phyloP scores from a whole-genome alignment of 2,797 vertebrate species.

The Aldrovandia affinis region DNA sequence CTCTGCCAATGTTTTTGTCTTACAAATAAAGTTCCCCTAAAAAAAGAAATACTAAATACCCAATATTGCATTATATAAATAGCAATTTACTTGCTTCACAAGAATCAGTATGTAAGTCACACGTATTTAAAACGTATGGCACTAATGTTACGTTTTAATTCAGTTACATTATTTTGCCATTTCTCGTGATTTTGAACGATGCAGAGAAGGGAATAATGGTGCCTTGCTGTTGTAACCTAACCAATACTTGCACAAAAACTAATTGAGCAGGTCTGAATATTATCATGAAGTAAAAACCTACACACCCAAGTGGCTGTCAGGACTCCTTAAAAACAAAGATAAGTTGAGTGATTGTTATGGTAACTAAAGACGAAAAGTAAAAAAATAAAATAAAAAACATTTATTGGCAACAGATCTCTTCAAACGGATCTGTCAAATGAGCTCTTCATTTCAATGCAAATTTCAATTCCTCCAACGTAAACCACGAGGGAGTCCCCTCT shows the following conservation, averaged over 20 bases:
- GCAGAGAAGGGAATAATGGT: background rate
- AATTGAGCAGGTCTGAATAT: background rate
- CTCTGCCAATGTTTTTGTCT: background rate
- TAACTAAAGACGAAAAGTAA: constrained; percentile 38
- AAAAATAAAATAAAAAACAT: constrained; percentile 38
- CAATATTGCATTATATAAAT: background rate
- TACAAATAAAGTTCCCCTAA: background rate
- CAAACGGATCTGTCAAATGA: constrained; percentile 1
- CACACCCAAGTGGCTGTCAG: background rate
- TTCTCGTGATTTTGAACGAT: background rate
- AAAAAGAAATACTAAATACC: background rate
- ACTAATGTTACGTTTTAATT: background rate
- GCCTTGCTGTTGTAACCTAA: background rate
- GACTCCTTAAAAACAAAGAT: background rate
- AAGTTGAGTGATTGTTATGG: constrained; percentile 33
- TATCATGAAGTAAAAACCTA: background rate
- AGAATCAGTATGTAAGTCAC: background rate
- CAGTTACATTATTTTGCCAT: background rate
- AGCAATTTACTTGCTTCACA: background rate
- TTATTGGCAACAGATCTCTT: constrained; percentile 26
- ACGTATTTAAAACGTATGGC: background rate
- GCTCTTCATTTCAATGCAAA: constrained; percentile 59
- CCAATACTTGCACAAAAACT: constrained; percentile 9
- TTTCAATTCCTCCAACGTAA: constrained; percentile 58
- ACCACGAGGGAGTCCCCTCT: constrained; percentile 30